phyloP scores from a whole-genome alignment of 2,113 vertebrate genomes.

The Hyperoodon ampullatus region DNA sequence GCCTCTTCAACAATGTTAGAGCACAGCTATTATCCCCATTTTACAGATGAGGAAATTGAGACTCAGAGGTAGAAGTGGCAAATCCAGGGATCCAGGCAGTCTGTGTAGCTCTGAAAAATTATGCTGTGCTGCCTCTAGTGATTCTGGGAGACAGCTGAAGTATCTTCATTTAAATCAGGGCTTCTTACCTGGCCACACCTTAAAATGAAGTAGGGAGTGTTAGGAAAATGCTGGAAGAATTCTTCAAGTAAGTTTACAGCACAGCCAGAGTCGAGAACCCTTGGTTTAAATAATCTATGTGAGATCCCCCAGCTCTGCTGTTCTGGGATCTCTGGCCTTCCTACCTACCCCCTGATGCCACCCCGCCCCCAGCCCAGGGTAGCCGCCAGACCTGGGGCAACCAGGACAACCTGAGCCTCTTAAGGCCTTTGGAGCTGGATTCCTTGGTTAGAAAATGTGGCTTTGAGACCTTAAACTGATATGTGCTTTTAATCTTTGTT shows the following conservation, averaged over 20 bases:
- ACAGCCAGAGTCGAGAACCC: neutral
- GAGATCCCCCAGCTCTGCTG: neutral
- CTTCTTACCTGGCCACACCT: neutral
- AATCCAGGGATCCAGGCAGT: neutral
- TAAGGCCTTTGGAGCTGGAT: neutral
- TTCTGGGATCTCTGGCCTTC: neutral
- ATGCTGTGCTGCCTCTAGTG: neutral
- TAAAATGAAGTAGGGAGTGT: neutral
- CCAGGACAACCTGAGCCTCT: neutral
- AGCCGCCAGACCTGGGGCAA: neutral
- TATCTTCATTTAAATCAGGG: neutral
- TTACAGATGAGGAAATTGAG: neutral
- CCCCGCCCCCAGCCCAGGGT: neutral
- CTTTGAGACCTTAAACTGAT: neutral
- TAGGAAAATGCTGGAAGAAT: neutral
- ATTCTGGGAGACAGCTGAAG: neutral
- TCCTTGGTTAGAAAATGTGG: neutral
- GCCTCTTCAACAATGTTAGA: neutral
- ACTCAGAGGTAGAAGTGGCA: neutral
- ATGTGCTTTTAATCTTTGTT: neutral
- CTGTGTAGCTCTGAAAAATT: neutral
- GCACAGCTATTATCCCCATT: neutral
- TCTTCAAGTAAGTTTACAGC: neutral
- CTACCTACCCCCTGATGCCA: neutral
- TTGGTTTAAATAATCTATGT: neutral